Percentiles rank a stretch among this genome's conserved stretches.
Evolutionary conservation across 1,140 invertebrate species (phyloP).

Genomic region (Meloidogyne hapla): DNA sequence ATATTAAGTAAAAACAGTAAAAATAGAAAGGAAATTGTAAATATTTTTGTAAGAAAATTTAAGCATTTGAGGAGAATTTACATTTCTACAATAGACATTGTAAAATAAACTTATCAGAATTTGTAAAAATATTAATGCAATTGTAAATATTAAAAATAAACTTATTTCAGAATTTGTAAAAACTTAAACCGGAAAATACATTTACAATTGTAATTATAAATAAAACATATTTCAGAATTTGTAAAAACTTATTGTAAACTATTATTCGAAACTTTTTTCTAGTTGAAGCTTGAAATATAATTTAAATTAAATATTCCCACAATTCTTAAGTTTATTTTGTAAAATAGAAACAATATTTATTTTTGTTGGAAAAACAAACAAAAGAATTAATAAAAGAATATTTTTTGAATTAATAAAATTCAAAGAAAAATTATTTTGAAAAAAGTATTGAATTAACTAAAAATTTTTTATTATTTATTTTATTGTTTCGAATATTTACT

Average conservation of each 20-base stretch:
- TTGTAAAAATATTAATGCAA: no score
- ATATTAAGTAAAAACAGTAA: no score
- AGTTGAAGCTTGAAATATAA: no score
- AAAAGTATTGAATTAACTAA: background rate
- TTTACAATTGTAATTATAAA: background rate
- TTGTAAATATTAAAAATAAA: no score
- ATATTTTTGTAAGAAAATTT: no score
- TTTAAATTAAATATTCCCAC: background rate
- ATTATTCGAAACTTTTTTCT: background rate
- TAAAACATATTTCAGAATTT: background rate
- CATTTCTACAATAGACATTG: no score
- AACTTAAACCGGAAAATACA: no score
- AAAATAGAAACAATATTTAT: background rate
- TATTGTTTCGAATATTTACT: no score
- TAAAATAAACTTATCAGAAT: no score
- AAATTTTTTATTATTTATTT: background rate
- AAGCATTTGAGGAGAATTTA: no score
- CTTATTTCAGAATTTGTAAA: no score
- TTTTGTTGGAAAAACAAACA: background rate
- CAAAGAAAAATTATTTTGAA: background rate
- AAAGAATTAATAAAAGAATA: background rate
- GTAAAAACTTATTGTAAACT: background rate
- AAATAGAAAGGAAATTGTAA: no score
- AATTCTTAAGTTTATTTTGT: background rate
- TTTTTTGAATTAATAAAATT: background rate